Conservation (phyloP, 2,797 vertebrate species). For the Petrocephalus sullivani region DNA sequence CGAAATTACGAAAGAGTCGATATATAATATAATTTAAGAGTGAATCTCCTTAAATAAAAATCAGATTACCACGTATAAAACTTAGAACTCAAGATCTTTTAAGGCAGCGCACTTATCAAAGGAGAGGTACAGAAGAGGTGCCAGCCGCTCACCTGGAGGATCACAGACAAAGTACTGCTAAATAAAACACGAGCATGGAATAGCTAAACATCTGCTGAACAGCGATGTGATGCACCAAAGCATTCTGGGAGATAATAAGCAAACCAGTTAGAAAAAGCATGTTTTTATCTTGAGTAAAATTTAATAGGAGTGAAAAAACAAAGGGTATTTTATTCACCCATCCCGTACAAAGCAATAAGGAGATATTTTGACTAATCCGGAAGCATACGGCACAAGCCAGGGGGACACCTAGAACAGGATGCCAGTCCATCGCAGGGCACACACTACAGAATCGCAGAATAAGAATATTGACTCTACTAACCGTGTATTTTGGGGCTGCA, state of each 20-base stretch:
- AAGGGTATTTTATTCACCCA: background rate
- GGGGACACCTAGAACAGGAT: background rate
- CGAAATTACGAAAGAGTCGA: constrained; percentile 33
- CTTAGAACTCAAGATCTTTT: background rate
- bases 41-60: constrained; percentile 1
- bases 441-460: background rate
- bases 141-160: background rate
- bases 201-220: background rate
- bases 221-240: background rate
- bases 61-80: background rate
- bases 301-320: background rate
- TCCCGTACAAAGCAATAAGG: background rate
- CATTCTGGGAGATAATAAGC: background rate
- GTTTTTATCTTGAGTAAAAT: background rate
- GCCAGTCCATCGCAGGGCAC: background rate
- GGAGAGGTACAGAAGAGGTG: background rate
- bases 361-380: background rate
- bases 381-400: background rate
- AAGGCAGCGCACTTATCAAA: background rate
- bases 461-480: background rate
- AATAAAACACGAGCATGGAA: background rate
- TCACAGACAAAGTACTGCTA: background rate
- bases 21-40: background rate
- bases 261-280: background rate
- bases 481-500: background rate